Base-by-base conservation (phyloP, 2,888 invertebrate genomes). In the Coenonympha glycerion region DNA sequence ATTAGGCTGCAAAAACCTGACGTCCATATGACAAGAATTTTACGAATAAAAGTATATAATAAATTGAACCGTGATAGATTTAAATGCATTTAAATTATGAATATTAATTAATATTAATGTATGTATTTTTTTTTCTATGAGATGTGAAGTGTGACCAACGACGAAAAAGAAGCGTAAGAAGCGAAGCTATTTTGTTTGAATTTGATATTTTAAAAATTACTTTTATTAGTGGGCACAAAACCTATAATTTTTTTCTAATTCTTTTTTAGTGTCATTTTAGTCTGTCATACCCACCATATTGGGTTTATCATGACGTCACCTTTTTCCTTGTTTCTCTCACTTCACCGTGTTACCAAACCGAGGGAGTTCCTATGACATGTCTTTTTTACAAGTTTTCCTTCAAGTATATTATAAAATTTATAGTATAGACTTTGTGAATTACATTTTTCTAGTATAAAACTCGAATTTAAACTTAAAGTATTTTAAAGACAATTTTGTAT, bases 21-120 rank as follows among this genome's bases (percentile, higher is more conserved):
- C 73, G 76, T 76, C 74, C 77, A 74, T 55, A 61, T 45, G 49
- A 45, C n/a, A n/a, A n/a, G n/a, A n/a, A n/a, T n/a, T n/a, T n/a
- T n/a, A n/a, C n/a, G n/a, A n/a, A n/a, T n/a, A n/a, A n/a, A n/a
- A n/a, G n/a, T n/a, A n/a, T n/a, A n/a, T n/a, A n/a, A n/a, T n/a
- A n/a, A n/a, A 28, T 21, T 15, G 16, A 34, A 66, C 57, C 65
- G 67, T 70, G 68, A 68, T 72, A 72, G 66, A 39, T 56, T 45
- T 11, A 60, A 65, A 58, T 67, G 73, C 75, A 73, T 71, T 76
- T 74, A 73, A n/a, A n/a, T n/a, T n/a, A n/a, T n/a, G n/a, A n/a
- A 68, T 68, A 65, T 49, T 47, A 31, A 42, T 42, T 49, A 45
- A 30, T 47, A 28, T 6, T 60, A 66, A 68, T 67, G 66, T 61